Percentiles rank a stretch among this genome's conserved stretches.
Conservation (phyloP, 2,888 invertebrate genomes). For the Plutella xylostella region DNA sequence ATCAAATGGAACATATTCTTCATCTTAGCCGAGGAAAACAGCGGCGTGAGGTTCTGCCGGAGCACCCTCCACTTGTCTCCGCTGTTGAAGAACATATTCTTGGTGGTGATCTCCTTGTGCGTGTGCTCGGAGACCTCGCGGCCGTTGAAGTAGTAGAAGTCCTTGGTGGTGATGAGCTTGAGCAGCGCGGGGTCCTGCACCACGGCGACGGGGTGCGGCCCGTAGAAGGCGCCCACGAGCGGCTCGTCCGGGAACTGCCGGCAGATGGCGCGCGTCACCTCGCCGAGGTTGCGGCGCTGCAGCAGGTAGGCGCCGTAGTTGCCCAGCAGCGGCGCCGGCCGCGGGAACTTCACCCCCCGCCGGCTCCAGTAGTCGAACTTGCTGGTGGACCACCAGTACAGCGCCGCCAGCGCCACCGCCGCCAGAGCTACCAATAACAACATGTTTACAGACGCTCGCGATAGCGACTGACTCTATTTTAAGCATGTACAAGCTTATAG, state of each 20-base stretch:
- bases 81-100: conserved; percentile 6
- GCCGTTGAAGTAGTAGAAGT: conserved; percentile 43
- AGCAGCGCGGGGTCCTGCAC: conserved; percentile 38
- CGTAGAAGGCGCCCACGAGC: conserved; percentile 38
- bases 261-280: conserved; percentile 29
- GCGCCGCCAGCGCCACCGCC: too few species aligned
- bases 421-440: too few species aligned
- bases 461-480: too few species aligned
- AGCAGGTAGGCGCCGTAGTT: conserved; percentile 35
- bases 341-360: conserved; percentile 27
- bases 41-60: conserved; percentile 39
- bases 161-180: conserved; percentile 36
- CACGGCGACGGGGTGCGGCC: conserved; percentile 41
- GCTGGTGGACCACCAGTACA: conserved; percentile 16
- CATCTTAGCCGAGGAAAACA: conserved; percentile 46
- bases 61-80: conserved; percentile 45
- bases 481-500: too few species aligned
- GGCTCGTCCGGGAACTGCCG: conserved; percentile 31
- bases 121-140: conserved; percentile 28
- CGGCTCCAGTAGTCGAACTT: conserved; percentile 37
- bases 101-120: not conserved
- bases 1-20: conserved; percentile 47
- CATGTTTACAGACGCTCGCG: too few species aligned
- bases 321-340: conserved; percentile 33
- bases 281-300: conserved; percentile 24